Evolutionary conservation across 2,797 vertebrate genomes (phyloP).

Genomic region (Oreochromis grahami): DNA sequence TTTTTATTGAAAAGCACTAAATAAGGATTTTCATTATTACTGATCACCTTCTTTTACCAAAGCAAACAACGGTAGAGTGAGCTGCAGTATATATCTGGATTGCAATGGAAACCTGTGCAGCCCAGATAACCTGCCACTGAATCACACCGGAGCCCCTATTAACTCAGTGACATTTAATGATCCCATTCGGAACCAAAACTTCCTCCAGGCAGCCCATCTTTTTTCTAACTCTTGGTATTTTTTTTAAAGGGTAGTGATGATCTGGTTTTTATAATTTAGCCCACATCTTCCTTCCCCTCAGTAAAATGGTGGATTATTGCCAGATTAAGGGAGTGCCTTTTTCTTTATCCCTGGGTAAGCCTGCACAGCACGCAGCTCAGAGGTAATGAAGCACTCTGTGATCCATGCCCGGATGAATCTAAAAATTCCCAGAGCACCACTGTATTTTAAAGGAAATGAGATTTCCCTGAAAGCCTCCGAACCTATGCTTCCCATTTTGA

Average conservation of each 20-base stretch:
- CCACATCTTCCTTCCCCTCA: conserved; percentile 60
- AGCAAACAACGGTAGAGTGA: background rate
- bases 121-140: background rate
- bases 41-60: background rate
- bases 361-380: conserved; percentile 70
- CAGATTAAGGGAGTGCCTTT: conserved; percentile 81
- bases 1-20: background rate
- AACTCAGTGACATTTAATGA: background rate
- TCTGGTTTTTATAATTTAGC: conserved; percentile 68
- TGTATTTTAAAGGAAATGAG: conserved; percentile 64
- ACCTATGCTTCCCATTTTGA: conserved; percentile 46
- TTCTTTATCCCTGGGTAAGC: conserved; percentile 77
- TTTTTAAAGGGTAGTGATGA: conserved; percentile 49
- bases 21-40: background rate
- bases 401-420: conserved; percentile 65
- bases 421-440: conserved; percentile 63
- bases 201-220: conserved; percentile 3
- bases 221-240: conserved; percentile 11
- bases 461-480: conserved; percentile 46
- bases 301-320: conserved; percentile 80
- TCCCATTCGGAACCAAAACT: conserved; percentile 15
- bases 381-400: conserved; percentile 75
- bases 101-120: background rate
- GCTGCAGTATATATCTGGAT: background rate
- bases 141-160: background rate